Evolutionary conservation across 2,113 vertebrate genomes (phyloP).

Genomic region (Myocastor coypus): DNA sequence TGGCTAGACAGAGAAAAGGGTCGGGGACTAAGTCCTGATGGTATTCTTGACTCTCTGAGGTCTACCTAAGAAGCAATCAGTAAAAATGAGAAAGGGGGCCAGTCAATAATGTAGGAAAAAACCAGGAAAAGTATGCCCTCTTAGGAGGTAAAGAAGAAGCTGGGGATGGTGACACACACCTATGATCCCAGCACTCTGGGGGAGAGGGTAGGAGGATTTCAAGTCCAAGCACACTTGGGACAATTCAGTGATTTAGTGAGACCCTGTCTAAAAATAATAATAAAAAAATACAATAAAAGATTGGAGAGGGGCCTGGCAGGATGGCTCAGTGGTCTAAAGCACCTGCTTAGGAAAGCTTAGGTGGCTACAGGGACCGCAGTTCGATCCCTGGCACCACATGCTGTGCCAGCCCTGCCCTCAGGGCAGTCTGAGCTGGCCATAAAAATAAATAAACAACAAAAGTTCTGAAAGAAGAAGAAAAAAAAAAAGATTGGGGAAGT

Average conservation of each 20-base stretch:
- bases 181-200: neutral
- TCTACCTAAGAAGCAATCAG: neutral
- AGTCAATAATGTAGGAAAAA: neutral
- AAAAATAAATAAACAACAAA: no score
- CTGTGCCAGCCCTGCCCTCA: no score
- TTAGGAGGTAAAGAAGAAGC: neutral
- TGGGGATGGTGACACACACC: neutral
- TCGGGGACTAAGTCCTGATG: neutral
- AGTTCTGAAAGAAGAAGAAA: no score
- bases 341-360: no score
- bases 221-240: neutral
- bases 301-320: no score
- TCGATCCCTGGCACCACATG: no score
- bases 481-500: neutral
- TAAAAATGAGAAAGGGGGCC: slow-evolving; percentile 2
- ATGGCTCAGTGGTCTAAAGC: no score
- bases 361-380: no score
- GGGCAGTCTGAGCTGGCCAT: no score
- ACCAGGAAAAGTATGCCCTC: neutral
- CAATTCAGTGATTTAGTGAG: neutral
- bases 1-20: neutral
- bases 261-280: neutral
- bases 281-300: neutral
- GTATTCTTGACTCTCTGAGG: neutral
- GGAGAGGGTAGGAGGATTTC: no score